Evolutionary conservation across 2,888 invertebrate species (phyloP).

Genomic region (Lasioglossum oenotherae): DNA sequence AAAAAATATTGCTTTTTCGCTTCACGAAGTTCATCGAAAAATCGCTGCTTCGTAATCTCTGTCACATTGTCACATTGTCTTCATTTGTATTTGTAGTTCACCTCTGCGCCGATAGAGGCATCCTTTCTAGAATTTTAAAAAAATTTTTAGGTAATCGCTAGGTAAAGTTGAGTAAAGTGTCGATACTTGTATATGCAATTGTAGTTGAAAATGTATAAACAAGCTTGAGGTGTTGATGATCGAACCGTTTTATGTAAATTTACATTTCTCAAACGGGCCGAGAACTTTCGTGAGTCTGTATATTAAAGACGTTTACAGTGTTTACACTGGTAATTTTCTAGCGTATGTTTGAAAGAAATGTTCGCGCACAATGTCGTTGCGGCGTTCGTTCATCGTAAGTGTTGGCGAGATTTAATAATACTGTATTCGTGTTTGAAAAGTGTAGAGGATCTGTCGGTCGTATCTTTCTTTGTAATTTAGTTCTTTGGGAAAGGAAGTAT

Average conservation of each 20-base stretch:
- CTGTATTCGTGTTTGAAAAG: conserved; percentile 25
- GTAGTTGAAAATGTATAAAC: neutral
- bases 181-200: neutral
- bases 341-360: neutral
- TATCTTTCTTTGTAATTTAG: neutral
- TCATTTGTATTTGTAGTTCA: too few relatives aligned
- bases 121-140: neutral
- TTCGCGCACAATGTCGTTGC: conserved; percentile 2
- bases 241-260: neutral
- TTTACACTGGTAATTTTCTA: neutral
- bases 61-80: too few relatives aligned
- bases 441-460: conserved; percentile 20
- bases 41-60: too few relatives aligned
- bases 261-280: neutral
- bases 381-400: neutral
- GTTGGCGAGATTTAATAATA: conserved; percentile 22
- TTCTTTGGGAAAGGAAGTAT: conserved; percentile 4
- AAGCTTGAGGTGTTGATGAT: neutral
- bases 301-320: neutral
- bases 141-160: neutral
- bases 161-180: neutral
- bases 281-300: neutral
- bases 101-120: too few relatives aligned
- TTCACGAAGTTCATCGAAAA: too few relatives aligned
- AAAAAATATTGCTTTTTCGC: too few relatives aligned